phyloP scores from a whole-genome alignment of 2,888 invertebrate genomes.

The Andrena camellia region DNA sequence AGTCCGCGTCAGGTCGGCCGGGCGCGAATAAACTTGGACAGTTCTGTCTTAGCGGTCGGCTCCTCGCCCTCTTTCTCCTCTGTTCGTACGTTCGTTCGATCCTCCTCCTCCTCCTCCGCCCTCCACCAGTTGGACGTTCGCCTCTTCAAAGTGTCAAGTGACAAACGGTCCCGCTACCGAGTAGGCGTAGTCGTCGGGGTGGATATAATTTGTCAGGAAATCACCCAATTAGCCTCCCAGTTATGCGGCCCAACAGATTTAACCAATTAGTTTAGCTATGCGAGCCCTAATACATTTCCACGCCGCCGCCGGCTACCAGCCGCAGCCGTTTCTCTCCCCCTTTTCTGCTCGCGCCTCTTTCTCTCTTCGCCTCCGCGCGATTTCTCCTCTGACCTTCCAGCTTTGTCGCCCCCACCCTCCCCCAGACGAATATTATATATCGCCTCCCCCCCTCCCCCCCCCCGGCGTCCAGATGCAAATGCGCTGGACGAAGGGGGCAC shows the following conservation, averaged over 20 bases:
- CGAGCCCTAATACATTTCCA: slow-evolving; percentile 84
- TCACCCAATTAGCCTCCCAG: slow-evolving; percentile 85
- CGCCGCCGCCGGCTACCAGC: slow-evolving; percentile 75
- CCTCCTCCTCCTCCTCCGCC: slow-evolving; percentile 36
- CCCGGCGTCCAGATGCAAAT: neutral
- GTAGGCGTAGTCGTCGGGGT: slow-evolving; percentile 83
- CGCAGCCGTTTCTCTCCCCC: slow-evolving; percentile 60
- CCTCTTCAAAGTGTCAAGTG: slow-evolving; percentile 84
- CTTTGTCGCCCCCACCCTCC: slow-evolving; percentile 12
- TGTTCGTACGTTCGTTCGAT: slow-evolving; percentile 19
- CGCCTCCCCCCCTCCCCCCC: neutral
- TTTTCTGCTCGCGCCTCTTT: slow-evolving; percentile 18
- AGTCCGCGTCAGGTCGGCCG: slow-evolving; percentile 72
- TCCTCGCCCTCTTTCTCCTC: slow-evolving; percentile 4
- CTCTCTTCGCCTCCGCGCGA: neutral
- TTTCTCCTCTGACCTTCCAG: neutral
- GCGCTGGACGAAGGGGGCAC: slow-evolving; percentile 10
- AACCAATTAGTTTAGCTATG: slow-evolving; percentile 85
- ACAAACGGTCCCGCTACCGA: slow-evolving; percentile 84
- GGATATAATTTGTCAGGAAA: slow-evolving; percentile 85
- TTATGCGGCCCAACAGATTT: slow-evolving; percentile 85
- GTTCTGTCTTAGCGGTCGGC: slow-evolving; percentile 62
- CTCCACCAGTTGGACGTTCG: slow-evolving; percentile 68
- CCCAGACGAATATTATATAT: neutral
- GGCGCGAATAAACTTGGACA: slow-evolving; percentile 78